Conservation (phyloP, 2,113 vertebrate species). For the Lophotis ruficrista region DNA sequence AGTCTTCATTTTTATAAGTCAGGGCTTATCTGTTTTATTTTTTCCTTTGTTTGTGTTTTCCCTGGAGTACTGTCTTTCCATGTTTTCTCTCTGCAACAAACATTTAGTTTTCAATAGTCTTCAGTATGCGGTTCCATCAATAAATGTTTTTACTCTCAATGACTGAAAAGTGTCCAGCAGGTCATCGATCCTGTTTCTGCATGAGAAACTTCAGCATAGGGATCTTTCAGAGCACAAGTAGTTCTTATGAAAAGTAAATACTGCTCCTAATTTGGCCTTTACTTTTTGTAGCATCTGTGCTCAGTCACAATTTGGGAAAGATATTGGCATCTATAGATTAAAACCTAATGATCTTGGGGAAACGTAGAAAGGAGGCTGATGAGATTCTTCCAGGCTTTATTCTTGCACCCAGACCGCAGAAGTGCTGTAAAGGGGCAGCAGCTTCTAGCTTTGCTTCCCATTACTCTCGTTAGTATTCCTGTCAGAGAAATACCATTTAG, state of each 20-base stretch:
- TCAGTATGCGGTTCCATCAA: neutral
- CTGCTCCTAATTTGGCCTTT: neutral
- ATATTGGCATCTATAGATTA: neutral
- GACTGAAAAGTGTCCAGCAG: neutral
- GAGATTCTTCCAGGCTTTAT: neutral
- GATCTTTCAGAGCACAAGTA: neutral
- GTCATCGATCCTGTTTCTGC: neutral
- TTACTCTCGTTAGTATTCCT: neutral
- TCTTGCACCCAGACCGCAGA: neutral
- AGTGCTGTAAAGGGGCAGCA: neutral
- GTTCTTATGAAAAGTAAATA: neutral
- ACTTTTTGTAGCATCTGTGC: neutral
- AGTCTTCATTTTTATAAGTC: neutral
- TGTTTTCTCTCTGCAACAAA: neutral
- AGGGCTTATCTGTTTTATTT: neutral
- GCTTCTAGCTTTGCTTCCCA: neutral
- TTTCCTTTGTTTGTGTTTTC: neutral
- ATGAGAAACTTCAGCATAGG: neutral
- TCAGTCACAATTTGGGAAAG: neutral
- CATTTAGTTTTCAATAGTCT: neutral
- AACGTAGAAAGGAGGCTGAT: neutral
- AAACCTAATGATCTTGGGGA: neutral
- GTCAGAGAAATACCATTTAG: neutral
- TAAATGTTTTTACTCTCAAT: neutral
- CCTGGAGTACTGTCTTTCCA: neutral